Percentiles rank a stretch among this genome's conserved stretches.
Conservation (phyloP, 2,797 vertebrate species). For the Calcarius lapponicus region DNA sequence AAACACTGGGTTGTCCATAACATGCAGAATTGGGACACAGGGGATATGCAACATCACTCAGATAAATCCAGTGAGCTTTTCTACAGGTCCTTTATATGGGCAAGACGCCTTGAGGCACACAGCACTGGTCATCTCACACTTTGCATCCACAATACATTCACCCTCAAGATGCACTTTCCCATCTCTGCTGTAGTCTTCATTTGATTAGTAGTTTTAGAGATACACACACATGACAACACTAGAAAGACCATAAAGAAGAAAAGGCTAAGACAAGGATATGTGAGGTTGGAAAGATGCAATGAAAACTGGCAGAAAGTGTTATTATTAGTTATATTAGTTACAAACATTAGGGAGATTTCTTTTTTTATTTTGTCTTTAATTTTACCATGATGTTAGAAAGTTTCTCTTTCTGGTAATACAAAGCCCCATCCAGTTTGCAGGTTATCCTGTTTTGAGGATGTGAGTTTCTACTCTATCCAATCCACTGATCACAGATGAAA, state of each 20-base stretch:
- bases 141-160: conserved; percentile 36
- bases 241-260: conserved; percentile 50
- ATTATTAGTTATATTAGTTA: background rate
- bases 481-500: background rate
- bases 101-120: background rate
- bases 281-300: background rate
- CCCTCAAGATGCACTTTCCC: conserved; percentile 38
- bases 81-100: background rate
- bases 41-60: background rate
- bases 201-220: conserved; percentile 63
- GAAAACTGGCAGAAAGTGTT: conserved; percentile 3
- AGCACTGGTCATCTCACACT: background rate
- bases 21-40: background rate
- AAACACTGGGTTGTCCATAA: background rate
- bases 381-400: background rate
- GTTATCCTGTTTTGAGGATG: background rate
- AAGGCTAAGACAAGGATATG: background rate
- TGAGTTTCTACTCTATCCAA: background rate
- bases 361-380: background rate
- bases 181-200: background rate
- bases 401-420: background rate
- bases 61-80: background rate
- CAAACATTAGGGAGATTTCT: background rate
- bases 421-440: background rate
- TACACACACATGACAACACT: background rate